phyloP scores from a whole-genome alignment of 2,888 invertebrate genomes.

The Fragum fragum region DNA sequence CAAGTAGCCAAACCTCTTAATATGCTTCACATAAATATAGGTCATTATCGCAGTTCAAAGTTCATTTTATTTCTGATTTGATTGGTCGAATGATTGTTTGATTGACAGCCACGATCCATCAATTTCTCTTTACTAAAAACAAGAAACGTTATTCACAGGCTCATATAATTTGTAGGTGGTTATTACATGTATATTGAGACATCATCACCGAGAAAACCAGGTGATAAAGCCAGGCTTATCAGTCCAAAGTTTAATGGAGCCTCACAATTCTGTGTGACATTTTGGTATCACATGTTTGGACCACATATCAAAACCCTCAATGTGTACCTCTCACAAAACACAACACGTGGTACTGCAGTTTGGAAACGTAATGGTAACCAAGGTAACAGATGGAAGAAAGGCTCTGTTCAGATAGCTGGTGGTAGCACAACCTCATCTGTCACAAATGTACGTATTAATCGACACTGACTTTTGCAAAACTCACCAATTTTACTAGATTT shows the following conservation, averaged over 20 bases:
- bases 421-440: constrained; percentile 51
- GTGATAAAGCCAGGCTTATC: constrained; percentile 89
- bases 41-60: too few relatives aligned
- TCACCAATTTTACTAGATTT: too few relatives aligned
- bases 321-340: constrained; percentile 69
- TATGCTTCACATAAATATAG: too few relatives aligned
- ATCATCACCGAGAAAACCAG: constrained; percentile 88
- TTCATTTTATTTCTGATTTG: too few relatives aligned
- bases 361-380: constrained; percentile 75
- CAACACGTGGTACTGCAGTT: constrained; percentile 62
- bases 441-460: constrained; percentile 69
- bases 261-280: constrained; percentile 72
- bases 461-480: too few relatives aligned
- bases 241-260: constrained; percentile 85
- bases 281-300: constrained; percentile 82
- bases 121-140: too few relatives aligned
- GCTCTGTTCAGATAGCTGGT: constrained; percentile 69
- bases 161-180: constrained; percentile 62
- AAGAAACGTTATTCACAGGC: too few relatives aligned
- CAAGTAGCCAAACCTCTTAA: too few relatives aligned
- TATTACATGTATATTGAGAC: constrained; percentile 84
- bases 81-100: too few relatives aligned
- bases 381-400: constrained; percentile 74
- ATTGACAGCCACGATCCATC: too few relatives aligned
- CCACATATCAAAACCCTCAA: constrained; percentile 76